Percentiles rank a stretch among this genome's conserved stretches.
phyloP scores from a whole-genome alignment of 2,113 vertebrate species.

The Apodemus sylvaticus region DNA sequence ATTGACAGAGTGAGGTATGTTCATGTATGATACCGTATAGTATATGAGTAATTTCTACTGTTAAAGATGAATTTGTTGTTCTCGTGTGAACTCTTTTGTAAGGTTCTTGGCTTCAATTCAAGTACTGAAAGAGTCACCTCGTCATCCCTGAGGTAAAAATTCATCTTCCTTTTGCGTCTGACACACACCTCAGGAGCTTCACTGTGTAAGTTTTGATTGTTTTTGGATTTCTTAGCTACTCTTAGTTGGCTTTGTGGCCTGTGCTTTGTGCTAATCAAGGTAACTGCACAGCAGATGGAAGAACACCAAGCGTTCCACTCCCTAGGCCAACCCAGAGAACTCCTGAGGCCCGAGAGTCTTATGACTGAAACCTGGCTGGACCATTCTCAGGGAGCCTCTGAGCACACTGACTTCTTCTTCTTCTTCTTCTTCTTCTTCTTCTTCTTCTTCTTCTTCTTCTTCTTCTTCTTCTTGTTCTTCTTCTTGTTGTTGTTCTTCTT shows the following conservation, averaged over 20 bases:
- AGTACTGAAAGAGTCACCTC: neutral
- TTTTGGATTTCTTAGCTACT: neutral
- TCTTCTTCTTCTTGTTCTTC: fast-evolving
- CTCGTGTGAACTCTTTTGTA: neutral
- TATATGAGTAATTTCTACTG: neutral
- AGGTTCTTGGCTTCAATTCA: neutral
- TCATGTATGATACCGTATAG: neutral
- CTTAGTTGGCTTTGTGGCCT: neutral
- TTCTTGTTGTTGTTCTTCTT: no score
- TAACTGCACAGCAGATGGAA: neutral
- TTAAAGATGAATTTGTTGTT: neutral
- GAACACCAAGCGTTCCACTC: neutral
- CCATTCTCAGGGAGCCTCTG: neutral
- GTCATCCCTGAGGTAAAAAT: neutral
- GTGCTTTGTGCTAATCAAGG: neutral
- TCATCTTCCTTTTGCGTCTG: neutral
- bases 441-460: no score
- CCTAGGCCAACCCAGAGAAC: neutral
- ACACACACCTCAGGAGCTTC: neutral
- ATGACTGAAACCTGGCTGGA: fast-evolving
- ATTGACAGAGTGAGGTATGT: neutral
- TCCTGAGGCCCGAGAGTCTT: neutral
- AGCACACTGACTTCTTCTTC: neutral
- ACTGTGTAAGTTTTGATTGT: neutral
- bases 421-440: no score